phyloP scores from a whole-genome alignment of 2,113 vertebrate genomes.

The Megatriorchis doriae region DNA sequence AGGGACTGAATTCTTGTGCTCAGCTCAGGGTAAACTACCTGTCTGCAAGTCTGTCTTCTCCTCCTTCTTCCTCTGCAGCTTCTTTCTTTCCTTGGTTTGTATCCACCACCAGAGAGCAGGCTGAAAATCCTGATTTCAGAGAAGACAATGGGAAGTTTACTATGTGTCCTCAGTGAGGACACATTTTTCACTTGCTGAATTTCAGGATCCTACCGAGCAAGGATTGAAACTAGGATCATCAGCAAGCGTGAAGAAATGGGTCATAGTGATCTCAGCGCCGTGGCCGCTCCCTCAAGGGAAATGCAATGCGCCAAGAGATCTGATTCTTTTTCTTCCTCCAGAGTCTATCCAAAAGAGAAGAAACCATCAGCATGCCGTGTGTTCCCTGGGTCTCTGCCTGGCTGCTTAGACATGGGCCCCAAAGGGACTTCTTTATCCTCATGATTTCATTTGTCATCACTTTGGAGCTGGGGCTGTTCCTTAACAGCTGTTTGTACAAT shows the following conservation, averaged over 20 bases:
- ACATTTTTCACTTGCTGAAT: background rate
- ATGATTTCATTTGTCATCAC: background rate
- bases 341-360: background rate
- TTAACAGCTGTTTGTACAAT: background rate
- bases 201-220: background rate
- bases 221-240: background rate
- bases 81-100: background rate
- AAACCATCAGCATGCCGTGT: background rate
- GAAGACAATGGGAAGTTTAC: background rate
- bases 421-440: background rate
- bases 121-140: background rate
- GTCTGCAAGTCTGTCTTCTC: background rate
- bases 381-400: background rate
- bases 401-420: background rate
- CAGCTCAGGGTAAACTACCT: background rate
- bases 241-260: background rate
- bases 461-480: background rate
- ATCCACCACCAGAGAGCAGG: background rate
- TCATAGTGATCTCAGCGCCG: background rate
- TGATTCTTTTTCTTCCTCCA: background rate
- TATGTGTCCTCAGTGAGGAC: background rate
- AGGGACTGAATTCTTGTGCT: background rate
- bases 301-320: background rate
- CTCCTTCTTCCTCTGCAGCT: background rate
- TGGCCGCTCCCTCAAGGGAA: background rate